Conservation (phyloP, 2,888 invertebrate species). For the Dyspetes luteomarginatus region DNA sequence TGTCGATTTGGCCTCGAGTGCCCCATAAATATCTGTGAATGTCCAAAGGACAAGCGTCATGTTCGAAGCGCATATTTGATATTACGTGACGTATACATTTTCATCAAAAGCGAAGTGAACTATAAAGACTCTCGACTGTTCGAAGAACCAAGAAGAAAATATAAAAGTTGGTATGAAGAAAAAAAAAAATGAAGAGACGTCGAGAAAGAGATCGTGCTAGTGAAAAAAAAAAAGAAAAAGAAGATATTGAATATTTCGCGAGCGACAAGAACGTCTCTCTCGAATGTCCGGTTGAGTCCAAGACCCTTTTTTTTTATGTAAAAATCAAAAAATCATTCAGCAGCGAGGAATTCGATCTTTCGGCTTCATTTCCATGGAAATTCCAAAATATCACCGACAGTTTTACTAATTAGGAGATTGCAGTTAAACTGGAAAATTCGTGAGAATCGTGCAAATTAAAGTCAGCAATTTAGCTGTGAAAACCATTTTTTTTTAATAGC, state of each 20-base stretch:
- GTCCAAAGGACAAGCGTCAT: slow-evolving; percentile 49
- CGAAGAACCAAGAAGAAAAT: slow-evolving; percentile 34
- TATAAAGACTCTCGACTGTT: slow-evolving; percentile 32
- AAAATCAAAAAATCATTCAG: not conserved
- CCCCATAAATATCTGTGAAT: too few species aligned
- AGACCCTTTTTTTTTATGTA: slow-evolving; percentile 22
- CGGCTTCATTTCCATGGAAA: not conserved
- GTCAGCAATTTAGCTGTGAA: slow-evolving; percentile 70
- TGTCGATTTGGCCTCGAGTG: too few species aligned
- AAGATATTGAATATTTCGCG: slow-evolving; percentile 57
- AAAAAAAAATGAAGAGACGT: slow-evolving; percentile 8
- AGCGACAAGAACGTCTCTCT: slow-evolving; percentile 60
- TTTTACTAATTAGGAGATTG: slow-evolving; percentile 50
- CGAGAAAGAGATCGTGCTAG: slow-evolving; percentile 63
- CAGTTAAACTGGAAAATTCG: slow-evolving; percentile 68
- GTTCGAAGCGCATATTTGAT: slow-evolving; percentile 48
- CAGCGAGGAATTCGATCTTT: not conserved
- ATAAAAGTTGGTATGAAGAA: slow-evolving; percentile 2
- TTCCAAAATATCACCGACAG: not conserved
- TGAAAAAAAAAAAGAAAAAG: slow-evolving; percentile 68
- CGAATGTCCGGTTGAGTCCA: slow-evolving; percentile 63
- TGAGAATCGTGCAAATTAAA: slow-evolving; percentile 38
- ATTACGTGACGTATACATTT: slow-evolving; percentile 35
- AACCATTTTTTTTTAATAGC: slow-evolving; percentile 72
- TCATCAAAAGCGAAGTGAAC: slow-evolving; percentile 14